Evolutionary conservation across 1,140 invertebrate species (phyloP), one percentile per base, ranked within the genome.

Genomic region (Leptinotarsa undecemlineata): DNA sequence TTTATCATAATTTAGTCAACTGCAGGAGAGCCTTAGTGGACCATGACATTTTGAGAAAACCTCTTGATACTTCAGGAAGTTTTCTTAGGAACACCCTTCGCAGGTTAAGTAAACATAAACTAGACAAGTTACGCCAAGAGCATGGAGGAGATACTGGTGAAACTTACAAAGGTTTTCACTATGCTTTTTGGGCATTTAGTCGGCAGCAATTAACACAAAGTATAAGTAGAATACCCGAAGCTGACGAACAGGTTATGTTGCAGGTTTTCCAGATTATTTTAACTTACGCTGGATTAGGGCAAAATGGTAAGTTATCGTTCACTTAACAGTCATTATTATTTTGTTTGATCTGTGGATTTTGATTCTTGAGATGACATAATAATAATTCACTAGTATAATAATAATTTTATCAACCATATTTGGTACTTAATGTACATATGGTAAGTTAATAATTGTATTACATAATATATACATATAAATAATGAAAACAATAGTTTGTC

Each of bases 161-260:
- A 86, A 92, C 90, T 17, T 96, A 96, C 83, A 96, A 95, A 86
- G 93, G 93, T 63, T 96, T 95, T 85, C 90, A 93, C 13, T 92
- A 93, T 74, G 89, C 89, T 2, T 98, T 94, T 86, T 98, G 96
- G 96, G 93, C 95, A 3, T 98, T 96, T 83, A 95, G 92, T 82
- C 92, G 94, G 82, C 90, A 91, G 81, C 89, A 89, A 19, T 85
- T 98, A 63, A 89, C 91, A 8, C 95, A 96, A 84, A 93, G 93
- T 79, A 88, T 98, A 17, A 94, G 92, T 63, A 91, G 92, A 78
- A 88, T 98, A 63, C 90, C 92, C n/a, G 95, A 98, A 82, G 89
- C 91, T 6, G 94, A 96, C 77, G 96, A 98, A 84, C 92, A 94
- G 77, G 88, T 92, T 17, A 92, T 95, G 76, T 84, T 97, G 63